Evolutionary conservation across 2,888 invertebrate genomes (phyloP).

Genomic region (Drosophila picticornis): DNA sequence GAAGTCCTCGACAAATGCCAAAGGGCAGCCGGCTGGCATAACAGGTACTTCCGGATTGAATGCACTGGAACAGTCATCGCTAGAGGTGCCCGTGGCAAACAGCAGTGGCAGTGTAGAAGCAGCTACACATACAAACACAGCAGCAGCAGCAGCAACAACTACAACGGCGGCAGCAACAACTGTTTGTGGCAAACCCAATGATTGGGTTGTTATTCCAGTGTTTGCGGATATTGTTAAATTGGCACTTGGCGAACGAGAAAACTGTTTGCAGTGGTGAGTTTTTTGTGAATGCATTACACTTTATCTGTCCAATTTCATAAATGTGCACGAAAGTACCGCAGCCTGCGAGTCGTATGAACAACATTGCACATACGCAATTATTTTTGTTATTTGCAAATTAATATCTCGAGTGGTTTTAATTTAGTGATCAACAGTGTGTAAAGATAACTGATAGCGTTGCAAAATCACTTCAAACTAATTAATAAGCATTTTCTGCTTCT

Average conservation of each 20-base stretch:
- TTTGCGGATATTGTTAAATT: conserved; percentile 86
- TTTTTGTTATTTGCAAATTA: not conserved
- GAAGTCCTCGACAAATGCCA: conserved; percentile 38
- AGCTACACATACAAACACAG: conserved; percentile 5
- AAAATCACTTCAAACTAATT: conserved; percentile 3
- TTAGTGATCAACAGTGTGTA: conserved; percentile 53
- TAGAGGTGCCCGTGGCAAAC: conserved; percentile 24
- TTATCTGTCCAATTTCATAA: conserved; percentile 5
- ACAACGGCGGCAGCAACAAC: conserved; percentile 38
- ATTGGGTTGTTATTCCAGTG: conserved; percentile 86
- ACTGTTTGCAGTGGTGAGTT: conserved; percentile 84
- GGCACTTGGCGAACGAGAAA: conserved; percentile 84
- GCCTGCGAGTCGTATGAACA: conserved; percentile 28
- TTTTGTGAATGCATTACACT: conserved; percentile 2
- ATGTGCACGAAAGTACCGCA: conserved; percentile 9
- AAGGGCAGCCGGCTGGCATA: conserved; percentile 49
- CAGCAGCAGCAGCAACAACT: conserved; percentile 21
- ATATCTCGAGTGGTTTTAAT: conserved; percentile 31
- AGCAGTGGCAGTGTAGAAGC: conserved; percentile 2
- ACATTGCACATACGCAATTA: conserved; percentile 33
- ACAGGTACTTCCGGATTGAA: conserved; percentile 67
- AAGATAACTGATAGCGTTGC: conserved; percentile 3
- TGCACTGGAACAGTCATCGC: conserved; percentile 45
- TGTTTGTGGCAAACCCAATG: conserved; percentile 80
- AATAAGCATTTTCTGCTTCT: not conserved